Conservation (phyloP, 2,113 vertebrate genomes). For the Paraplagusia blochii region DNA sequence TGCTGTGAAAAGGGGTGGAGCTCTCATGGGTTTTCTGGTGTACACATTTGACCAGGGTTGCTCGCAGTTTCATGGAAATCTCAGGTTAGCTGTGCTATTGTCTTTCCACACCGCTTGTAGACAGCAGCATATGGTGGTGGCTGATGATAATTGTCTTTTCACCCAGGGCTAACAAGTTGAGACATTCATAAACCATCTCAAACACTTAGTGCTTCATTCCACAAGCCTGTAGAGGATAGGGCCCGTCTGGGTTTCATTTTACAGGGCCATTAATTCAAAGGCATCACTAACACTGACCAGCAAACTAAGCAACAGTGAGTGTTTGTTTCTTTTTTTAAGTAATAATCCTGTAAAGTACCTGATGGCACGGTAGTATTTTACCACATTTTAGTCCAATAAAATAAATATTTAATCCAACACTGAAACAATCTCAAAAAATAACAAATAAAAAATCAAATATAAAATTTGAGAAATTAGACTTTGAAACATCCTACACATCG, state of each 20-base stretch:
- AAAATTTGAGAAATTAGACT: too few relatives aligned
- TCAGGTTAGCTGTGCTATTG: constrained; percentile 75
- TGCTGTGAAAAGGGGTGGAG: constrained; percentile 58
- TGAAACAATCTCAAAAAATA: too few relatives aligned
- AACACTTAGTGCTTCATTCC: constrained; percentile 66
- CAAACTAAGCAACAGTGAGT: constrained; percentile 27
- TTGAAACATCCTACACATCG: too few relatives aligned
- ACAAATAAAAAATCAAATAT: too few relatives aligned
- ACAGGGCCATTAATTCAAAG: constrained; percentile 73
- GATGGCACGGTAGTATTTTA: too few relatives aligned
- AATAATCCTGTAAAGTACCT: too few relatives aligned
- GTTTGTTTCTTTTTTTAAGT: neutral
- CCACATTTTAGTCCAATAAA: too few relatives aligned
- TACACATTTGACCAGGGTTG: constrained; percentile 63
- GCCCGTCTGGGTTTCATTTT: constrained; percentile 67
- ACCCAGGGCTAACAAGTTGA: constrained; percentile 74
- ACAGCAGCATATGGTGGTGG: constrained; percentile 81
- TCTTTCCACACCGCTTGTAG: constrained; percentile 68
- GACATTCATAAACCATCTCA: constrained; percentile 76
- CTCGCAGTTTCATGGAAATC: constrained; percentile 72
- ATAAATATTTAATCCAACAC: too few relatives aligned
- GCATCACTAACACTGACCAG: constrained; percentile 67
- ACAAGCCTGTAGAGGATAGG: constrained; percentile 41
- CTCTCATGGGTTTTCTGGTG: constrained; percentile 65
- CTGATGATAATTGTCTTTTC: constrained; percentile 82